Percentiles rank a stretch among this genome's conserved stretches.
Evolutionary conservation across 2,888 invertebrate genomes (phyloP).

Genomic region (Cecidostiba fungosa): DNA sequence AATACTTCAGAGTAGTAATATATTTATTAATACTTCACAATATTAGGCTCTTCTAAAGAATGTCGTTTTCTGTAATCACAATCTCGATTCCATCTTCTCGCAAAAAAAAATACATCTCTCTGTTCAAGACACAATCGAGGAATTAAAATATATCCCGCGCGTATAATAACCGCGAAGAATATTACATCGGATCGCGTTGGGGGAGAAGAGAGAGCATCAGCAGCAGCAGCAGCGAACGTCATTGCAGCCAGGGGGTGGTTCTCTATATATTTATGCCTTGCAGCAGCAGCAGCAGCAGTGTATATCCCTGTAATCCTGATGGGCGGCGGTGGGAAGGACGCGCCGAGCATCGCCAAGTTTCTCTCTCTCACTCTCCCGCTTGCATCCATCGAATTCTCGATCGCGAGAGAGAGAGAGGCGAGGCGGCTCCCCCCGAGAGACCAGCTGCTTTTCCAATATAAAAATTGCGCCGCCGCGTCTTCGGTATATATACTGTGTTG

Average conservation of each 20-base stretch:
- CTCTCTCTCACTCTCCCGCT: background rate
- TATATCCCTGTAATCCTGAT: slow-evolving; percentile 15
- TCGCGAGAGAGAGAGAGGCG: background rate
- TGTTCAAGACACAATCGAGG: background rate
- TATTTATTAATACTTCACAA: too few relatives aligned
- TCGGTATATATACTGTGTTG: background rate
- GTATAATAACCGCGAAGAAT: background rate
- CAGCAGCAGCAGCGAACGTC: slow-evolving; percentile 3
- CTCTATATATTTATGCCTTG: slow-evolving; percentile 4
- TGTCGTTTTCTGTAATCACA: too few relatives aligned
- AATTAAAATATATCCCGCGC: slow-evolving; percentile 2
- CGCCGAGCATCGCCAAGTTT: slow-evolving; percentile 14
- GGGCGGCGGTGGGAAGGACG: slow-evolving; percentile 11
- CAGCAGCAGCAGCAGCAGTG: background rate
- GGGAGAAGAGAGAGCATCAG: background rate
- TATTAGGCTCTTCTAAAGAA: too few relatives aligned
- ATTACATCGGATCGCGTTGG: background rate
- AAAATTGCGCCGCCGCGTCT: slow-evolving; percentile 40
- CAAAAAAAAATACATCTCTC: background rate
- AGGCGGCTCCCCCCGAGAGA: background rate
- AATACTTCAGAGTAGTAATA: too few relatives aligned
- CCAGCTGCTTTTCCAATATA: slow-evolving; percentile 25
- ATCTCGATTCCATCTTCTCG: too few relatives aligned
- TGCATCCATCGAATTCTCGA: background rate
- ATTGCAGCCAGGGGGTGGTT: background rate